Base-by-base conservation (phyloP, 2,888 invertebrate genomes). In the Chamaedrilus cognettii region DNA sequence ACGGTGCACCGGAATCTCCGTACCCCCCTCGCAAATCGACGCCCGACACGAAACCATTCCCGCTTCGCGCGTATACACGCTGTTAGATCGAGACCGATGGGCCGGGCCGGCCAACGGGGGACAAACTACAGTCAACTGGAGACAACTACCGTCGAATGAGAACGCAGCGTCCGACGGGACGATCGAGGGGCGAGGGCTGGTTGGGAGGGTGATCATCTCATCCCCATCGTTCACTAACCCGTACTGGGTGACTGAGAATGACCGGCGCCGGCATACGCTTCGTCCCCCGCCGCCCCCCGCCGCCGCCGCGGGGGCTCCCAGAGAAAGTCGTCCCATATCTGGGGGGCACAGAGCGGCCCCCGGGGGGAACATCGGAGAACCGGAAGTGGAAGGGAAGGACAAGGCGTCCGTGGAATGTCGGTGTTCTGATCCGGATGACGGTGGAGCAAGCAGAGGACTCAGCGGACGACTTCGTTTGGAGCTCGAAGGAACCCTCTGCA, bases 211-310 rank as follows among this genome's bases (percentile, higher is more conserved):
- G 7, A 70, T 52, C 42, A 70, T 31, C 49, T 65, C 65, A 35
- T 71, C 71, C 7, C 71, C 71, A 30, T 71, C 67, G 64, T 71
- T 71, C 15, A 69, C 65, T 1, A 71, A 32, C 31, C 70, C 68
- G 26, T 71, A 59, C 31, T 67, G 68, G 15, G 70, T 71, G 35
- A 71, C 32, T 3, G 66, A 57, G 59, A 71, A 71, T 2, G 71
- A 71, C 42, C 71, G 67, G 3, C 71, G 65, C 19, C 70, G 66
- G 51, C 59, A 65, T 31, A 66, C 15, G 60, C 35, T 60, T 23
- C 60, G 42, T 11, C 42, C 42, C 19, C 42, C 42, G 7, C 7
- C 42, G 19, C 19, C 42, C 7, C 26, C 23, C 7, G 7, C 55
- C 7, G 55, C 7, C 23, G 11, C 55, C 26, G 55, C 7, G 23